phyloP scores from a whole-genome alignment of 2,797 vertebrate genomes.

The Sciurus vulgaris region DNA sequence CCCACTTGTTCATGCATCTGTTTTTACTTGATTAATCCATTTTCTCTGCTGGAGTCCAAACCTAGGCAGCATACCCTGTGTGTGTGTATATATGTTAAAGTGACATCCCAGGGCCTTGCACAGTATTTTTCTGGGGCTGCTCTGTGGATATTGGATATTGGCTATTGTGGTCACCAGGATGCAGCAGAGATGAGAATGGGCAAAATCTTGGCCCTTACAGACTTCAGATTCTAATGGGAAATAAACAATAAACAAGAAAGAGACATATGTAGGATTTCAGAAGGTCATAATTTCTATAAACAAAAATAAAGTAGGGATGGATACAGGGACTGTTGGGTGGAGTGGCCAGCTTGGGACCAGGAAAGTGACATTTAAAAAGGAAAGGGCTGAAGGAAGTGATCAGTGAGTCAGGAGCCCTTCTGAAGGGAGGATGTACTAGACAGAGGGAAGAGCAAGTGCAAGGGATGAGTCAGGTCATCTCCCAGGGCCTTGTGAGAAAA shows the following conservation, averaged over 20 bases:
- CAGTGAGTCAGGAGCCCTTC: background rate
- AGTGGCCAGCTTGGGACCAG: background rate
- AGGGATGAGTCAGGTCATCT: fast-evolving
- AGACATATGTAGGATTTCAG: background rate
- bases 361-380: background rate
- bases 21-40: background rate
- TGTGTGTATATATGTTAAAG: background rate
- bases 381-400: background rate
- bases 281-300: background rate
- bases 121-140: background rate
- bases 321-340: background rate
- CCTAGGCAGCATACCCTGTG: background rate
- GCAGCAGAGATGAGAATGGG: background rate
- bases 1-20: background rate
- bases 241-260: background rate
- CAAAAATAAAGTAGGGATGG: background rate
- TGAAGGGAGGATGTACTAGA: background rate
- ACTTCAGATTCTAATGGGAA: background rate
- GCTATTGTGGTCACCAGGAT: background rate
- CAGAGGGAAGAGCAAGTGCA: background rate
- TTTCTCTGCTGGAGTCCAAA: background rate
- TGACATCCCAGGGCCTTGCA: background rate
- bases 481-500: background rate
- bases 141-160: background rate
- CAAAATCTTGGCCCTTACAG: background rate